Percentiles rank a stretch among this genome's conserved stretches.
Evolutionary conservation across 2,113 vertebrate species (phyloP).

Genomic region (Platycercus adscitus): DNA sequence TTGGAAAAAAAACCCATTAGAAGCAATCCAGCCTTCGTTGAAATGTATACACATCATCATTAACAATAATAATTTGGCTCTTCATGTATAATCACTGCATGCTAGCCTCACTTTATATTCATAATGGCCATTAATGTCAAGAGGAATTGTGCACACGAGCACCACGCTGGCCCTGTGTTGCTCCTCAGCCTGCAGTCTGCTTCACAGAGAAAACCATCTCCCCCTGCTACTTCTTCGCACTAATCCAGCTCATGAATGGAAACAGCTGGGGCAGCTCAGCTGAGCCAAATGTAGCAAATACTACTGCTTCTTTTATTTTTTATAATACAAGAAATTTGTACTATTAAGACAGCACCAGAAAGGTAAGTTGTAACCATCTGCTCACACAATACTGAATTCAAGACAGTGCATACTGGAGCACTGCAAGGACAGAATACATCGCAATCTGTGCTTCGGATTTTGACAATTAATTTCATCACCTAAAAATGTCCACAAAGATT

Average conservation of each 20-base stretch:
- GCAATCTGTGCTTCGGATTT: neutral
- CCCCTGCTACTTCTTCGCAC: neutral
- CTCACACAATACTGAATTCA: neutral
- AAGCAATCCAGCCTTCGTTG: neutral
- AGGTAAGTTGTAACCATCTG: neutral
- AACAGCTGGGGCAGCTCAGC: neutral
- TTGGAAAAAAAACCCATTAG: slow-evolving; percentile 37
- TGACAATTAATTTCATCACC: neutral
- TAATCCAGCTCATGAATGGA: neutral
- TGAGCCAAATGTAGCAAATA: neutral
- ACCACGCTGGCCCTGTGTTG: fast-evolving
- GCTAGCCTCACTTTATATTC: neutral
- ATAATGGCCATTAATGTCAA: slow-evolving; percentile 2
- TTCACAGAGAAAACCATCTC: neutral
- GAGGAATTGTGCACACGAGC: neutral
- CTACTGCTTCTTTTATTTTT: neutral
- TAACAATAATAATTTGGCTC: slow-evolving; percentile 35
- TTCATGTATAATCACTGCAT: slow-evolving; percentile 12
- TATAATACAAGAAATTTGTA: neutral
- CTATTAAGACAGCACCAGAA: neutral
- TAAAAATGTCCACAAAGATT: neutral
- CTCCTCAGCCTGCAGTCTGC: neutral
- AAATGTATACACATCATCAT: slow-evolving; percentile 9
- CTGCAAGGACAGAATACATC: neutral
- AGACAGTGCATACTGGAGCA: neutral